Evolutionary conservation across 2,888 invertebrate species (phyloP).

Genomic region (Hirtodrosophila confusa): DNA sequence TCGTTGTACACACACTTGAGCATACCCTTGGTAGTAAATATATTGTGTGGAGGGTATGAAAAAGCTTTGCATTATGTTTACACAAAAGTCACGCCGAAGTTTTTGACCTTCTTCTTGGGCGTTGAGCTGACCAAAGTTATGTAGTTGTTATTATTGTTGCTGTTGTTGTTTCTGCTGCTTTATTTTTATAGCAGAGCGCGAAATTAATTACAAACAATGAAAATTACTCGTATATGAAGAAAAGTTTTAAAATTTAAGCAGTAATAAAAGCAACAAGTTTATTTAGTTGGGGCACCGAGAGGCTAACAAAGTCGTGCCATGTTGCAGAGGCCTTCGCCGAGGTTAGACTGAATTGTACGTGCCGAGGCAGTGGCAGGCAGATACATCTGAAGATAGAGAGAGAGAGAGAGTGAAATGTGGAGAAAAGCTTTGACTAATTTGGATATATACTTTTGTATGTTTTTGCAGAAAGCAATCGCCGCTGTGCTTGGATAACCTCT

Average conservation of each 20-base stretch:
- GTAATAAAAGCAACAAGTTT: slow-evolving; percentile 42
- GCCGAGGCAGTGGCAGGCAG: not conserved
- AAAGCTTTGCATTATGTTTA: slow-evolving; percentile 59
- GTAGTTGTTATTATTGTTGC: slow-evolving; percentile 22
- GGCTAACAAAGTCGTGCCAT: slow-evolving; percentile 32
- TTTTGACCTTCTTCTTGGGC: slow-evolving; percentile 66
- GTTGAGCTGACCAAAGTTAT: slow-evolving; percentile 52
- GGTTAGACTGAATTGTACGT: slow-evolving; percentile 24
- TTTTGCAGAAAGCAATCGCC: slow-evolving; percentile 86
- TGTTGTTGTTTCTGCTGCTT: slow-evolving; percentile 23
- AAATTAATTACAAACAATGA: slow-evolving; percentile 73
- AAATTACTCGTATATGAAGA: slow-evolving; percentile 28
- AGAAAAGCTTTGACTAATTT: slow-evolving; percentile 1
- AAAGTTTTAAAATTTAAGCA: slow-evolving; percentile 35
- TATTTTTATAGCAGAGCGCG: slow-evolving; percentile 35
- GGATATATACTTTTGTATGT: slow-evolving; percentile 1
- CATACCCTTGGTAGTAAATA: not conserved
- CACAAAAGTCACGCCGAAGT: slow-evolving; percentile 61
- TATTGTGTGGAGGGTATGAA: slow-evolving; percentile 15
- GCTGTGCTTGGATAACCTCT: slow-evolving; percentile 53
- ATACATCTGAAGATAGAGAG: slow-evolving; percentile 24
- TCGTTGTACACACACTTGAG: too few species aligned
- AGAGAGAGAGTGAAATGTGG: not conserved
- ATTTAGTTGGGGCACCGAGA: slow-evolving; percentile 22
- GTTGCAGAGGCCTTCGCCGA: slow-evolving; percentile 19